A percentile compares a stretch with the other conserved stretches of the same genome.
These are phyloP conservation scores for Chelon auratus DNA, from an alignment of 2,797 vertebrate genomes.

Conservation along the genomic window DNA sequence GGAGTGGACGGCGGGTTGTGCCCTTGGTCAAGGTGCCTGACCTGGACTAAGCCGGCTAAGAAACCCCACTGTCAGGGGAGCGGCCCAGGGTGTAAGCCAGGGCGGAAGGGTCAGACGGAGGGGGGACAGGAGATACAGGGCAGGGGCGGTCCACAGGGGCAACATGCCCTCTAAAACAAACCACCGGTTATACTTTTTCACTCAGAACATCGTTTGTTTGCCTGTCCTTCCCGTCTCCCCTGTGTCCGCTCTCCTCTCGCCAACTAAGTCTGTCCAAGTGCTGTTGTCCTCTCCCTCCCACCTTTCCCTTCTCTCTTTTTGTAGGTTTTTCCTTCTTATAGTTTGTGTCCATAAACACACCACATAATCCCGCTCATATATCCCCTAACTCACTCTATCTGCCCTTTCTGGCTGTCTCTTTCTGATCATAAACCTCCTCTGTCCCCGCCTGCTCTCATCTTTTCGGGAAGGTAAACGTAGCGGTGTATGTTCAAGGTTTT, in stretches of 20 bases:
- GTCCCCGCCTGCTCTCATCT: constrained; percentile 56
- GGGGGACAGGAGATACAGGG: constrained; percentile 57
- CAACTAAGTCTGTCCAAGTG: constrained; percentile 55
- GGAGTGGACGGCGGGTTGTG: constrained; percentile 69
- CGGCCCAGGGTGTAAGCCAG: constrained; percentile 74
- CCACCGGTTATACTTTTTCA: constrained; percentile 79
- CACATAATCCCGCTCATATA: constrained; percentile 26
- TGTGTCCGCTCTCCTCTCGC: constrained; percentile 53
- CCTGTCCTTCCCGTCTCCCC: constrained; percentile 75
- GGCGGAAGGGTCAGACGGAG: constrained; percentile 76
- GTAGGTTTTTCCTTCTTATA: constrained; percentile 19
- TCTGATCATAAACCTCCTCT: constrained; percentile 66
- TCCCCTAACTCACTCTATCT: constrained; percentile 52
- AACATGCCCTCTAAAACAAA: constrained; percentile 80
- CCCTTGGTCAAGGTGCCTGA: constrained; percentile 84
- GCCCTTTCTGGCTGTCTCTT: constrained; percentile 56
- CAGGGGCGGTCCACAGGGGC: constrained; percentile 63
- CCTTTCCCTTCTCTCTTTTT: constrained; percentile 37
- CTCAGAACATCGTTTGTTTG: constrained; percentile 76
- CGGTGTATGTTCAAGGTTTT: constrained; percentile 81
- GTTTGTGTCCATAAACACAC: constrained; percentile 63
- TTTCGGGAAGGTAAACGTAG: constrained; percentile 69
- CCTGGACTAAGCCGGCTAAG: constrained; percentile 84
- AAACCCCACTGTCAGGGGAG: constrained; percentile 80
- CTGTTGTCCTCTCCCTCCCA: constrained; percentile 45